Evolutionary conservation across 2,113 vertebrate species (phyloP), one percentile per base, ranked within the genome.

Genomic region (Noctilio leporinus): DNA sequence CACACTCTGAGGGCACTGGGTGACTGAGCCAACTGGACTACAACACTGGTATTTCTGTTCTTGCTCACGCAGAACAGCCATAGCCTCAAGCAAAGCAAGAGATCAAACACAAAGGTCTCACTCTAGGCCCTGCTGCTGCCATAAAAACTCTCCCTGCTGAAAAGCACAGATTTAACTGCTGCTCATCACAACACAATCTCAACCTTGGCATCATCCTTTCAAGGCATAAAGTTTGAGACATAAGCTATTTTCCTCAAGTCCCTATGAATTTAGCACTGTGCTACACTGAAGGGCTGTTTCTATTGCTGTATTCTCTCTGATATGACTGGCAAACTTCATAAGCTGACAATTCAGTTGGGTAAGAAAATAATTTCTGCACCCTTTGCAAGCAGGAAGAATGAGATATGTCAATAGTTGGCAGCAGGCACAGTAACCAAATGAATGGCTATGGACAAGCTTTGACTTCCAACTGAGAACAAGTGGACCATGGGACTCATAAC

Each of bases 1-100:
- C 80, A 6, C 33, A 16, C 35, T 89, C 88, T 4, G 24, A 93
- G 17, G 69, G 47, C 26, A 2, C 17, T 26, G 67, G 33, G 47
- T 65, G 19, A 69, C 78, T 64, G 62, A 90, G 17, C 85, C 64
- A 78, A 45, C 65, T 38, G 35, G 57, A 76, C 53, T 62, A 28
- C 22, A 86, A 88, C 86, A 94, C 4, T 89, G 49, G 30, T 2
- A 85, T n/a, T 78, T 88, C 81, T 94, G 80, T 78, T 55, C 59
- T 53, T 72, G n/a, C 47, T 45, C 28, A 19, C 87, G 47, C 24
- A 96, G 92, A 97, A 93, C 11, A 94, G 70, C 78, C 64, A 80
- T 49, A 47, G 96, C 93, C 73, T 72, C 57, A 40, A 92, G 62
- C 64, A 90, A 91, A 93, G 92, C n/a, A 80, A 91, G 33, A 75